Base-by-base conservation (phyloP, 2,113 vertebrate genomes). In the Phalacrocorax carbo region DNA sequence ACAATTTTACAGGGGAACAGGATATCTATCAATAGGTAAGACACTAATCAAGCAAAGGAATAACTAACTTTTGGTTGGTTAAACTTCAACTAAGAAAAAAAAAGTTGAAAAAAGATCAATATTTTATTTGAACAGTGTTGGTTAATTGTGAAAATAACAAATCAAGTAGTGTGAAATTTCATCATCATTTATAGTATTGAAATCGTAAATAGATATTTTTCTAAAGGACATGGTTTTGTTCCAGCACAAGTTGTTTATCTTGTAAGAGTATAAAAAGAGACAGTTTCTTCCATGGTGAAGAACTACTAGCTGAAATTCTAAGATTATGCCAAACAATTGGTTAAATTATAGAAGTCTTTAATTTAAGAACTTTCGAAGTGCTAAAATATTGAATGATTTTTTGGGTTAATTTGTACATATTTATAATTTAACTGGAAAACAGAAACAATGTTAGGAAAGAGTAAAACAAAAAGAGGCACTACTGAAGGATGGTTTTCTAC, bases 321-420 rank as follows among this genome's bases (percentile, higher is more conserved):
- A 60, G 8, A 34, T 78, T 51, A n/a, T 10, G 2, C 9, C 30
- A 57, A 54, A 40, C 11, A 27, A 48, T 6, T 29, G 11, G 3
- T 9, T 76, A 89, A 55, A 64, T 68, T 3, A 64, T 23, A 65
- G 10, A 84, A 73, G 7, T 34, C 26, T 70, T 51, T 52, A n/a
- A 54, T 40, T 49, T 65, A 55, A 7, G 4, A 68, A 51, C 3
- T 12, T 52, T 10, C 27, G 6, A 77, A 64, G 13, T 36, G 20
- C 26, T 64, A 30, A 83, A 60, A 49, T 42, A 52, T 30, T 77
- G 14, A 34, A 4, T 16, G 19, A 54, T 44, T 82, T 48, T 82
- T 18, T 0, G 14, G 4, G 0, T 40, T 61, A 34, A 52, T 36
- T 8, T 48, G 1, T 42, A n/a, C 14, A 20, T 72, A 34, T 13